Conservation (phyloP, 2,888 invertebrate genomes). For the Diaperis boleti region DNA sequence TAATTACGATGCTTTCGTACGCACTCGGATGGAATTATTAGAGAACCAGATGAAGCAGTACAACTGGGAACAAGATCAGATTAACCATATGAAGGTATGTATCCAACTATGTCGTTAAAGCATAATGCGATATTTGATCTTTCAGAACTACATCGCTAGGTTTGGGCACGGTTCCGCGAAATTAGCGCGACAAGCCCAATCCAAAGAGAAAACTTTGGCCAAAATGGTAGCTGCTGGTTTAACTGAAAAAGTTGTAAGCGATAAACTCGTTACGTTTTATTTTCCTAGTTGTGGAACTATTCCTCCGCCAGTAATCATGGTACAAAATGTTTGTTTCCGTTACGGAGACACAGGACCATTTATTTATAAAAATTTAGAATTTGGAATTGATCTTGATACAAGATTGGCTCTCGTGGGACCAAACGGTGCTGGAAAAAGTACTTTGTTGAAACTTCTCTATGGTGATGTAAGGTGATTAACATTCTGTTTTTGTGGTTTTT, state of each 20-base stretch:
- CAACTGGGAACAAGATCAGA: constrained; percentile 99
- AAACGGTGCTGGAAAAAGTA: constrained; percentile 99
- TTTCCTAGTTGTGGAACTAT: constrained; percentile 96
- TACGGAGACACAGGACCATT: constrained; percentile 88
- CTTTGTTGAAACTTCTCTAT: constrained; percentile 93
- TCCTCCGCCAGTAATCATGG: constrained; percentile 99
- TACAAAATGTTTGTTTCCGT: constrained; percentile 96
- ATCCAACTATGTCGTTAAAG: constrained; percentile 1
- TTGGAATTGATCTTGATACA: constrained; percentile 98
- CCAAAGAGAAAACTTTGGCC: constrained; percentile 98
- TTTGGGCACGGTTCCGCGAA: constrained; percentile 99
- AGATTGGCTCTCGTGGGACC: constrained; percentile 95
- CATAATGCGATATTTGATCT: constrained; percentile 39
- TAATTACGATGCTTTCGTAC: constrained; percentile 97
- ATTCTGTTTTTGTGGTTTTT: background rate
- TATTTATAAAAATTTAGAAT: constrained; percentile 98
- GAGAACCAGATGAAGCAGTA: constrained; percentile 99
- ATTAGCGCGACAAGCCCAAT: constrained; percentile 98
- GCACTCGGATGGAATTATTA: constrained; percentile 92
- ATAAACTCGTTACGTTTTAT: constrained; percentile 94
- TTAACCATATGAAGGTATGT: constrained; percentile 95
- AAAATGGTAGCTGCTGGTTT: constrained; percentile 99
- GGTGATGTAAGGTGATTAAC: constrained; percentile 80
- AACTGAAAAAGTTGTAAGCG: constrained; percentile 92
- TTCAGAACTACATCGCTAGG: constrained; percentile 95